phyloP scores from a whole-genome alignment of 2,797 vertebrate species.

The Monodelphis domestica region DNA sequence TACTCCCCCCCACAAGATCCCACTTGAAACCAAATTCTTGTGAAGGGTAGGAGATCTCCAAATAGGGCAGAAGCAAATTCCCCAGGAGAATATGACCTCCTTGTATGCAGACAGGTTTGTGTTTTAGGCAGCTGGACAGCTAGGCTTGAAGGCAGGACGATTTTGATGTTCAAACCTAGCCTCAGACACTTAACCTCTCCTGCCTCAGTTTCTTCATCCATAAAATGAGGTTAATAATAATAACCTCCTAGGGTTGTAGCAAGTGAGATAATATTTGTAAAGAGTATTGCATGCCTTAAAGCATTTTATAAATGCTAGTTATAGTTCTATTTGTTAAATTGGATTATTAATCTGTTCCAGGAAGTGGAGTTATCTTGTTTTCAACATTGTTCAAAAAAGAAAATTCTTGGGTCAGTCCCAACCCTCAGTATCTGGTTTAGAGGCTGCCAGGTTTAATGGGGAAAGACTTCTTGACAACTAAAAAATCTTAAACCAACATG shows the following conservation, averaged over 20 bases:
- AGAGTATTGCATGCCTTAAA: neutral
- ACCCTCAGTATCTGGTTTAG: neutral
- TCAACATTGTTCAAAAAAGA: neutral
- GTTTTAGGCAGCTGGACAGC: neutral
- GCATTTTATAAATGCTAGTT: neutral
- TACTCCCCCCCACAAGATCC: neutral
- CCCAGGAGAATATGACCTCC: neutral
- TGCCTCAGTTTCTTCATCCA: neutral
- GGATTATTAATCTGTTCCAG: neutral
- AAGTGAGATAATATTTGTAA: neutral
- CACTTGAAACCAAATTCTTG: neutral
- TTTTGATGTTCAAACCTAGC: fast-evolving
- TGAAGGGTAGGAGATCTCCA: neutral
- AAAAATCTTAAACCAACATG: neutral
- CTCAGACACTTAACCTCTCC: neutral
- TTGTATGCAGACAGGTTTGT: neutral
- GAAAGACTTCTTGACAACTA: neutral
- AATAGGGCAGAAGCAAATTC: neutral
- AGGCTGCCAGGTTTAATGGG: neutral
- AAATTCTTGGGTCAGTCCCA: neutral
- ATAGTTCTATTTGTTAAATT: neutral
- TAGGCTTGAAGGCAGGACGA: neutral
- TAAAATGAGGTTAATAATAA: fast-evolving
- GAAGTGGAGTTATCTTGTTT: neutral
- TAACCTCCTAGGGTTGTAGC: neutral